phyloP scores from a whole-genome alignment of 1,140 invertebrate genomes.

The Magallana ariakensis region DNA sequence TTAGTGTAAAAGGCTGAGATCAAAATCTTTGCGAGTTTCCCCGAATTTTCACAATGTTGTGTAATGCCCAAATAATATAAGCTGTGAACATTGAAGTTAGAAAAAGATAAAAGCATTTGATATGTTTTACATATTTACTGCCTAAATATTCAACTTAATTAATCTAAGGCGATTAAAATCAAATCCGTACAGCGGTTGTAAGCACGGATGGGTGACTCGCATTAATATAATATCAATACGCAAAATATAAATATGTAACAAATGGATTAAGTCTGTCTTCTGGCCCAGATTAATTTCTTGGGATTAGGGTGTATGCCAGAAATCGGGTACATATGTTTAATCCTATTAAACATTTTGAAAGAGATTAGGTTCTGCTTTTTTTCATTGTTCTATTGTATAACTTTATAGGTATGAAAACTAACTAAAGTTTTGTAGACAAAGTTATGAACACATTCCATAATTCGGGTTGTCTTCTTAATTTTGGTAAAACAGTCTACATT shows the following conservation, averaged over 20 bases:
- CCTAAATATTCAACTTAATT: not conserved
- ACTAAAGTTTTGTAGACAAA: too few relatives aligned
- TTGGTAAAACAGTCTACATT: not conserved
- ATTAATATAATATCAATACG: conserved; percentile 4
- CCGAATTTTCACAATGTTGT: not conserved
- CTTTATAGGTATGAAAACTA: too few relatives aligned
- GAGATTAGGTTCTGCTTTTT: not conserved
- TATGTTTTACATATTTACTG: not conserved
- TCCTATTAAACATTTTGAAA: not conserved
- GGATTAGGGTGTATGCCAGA: not conserved
- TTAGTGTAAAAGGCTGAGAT: too few relatives aligned
- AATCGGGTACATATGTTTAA: conserved; percentile 14
- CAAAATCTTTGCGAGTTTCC: too few relatives aligned
- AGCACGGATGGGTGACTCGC: not conserved
- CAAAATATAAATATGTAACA: conserved; percentile 17
- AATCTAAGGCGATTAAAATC: not conserved
- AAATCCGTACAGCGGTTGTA: not conserved
- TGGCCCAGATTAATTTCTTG: not conserved
- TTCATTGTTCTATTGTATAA: not conserved
- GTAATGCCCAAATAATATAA: not conserved
- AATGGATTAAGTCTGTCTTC: conserved; percentile 12
- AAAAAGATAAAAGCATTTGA: not conserved
- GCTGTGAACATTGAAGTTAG: not conserved
- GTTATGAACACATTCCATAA: too few relatives aligned
- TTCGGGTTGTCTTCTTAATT: too few relatives aligned